These are phyloP conservation scores for Drosophila grimshawi DNA, from an alignment of 1,140 invertebrate genomes.

Conservation along the genomic window DNA sequence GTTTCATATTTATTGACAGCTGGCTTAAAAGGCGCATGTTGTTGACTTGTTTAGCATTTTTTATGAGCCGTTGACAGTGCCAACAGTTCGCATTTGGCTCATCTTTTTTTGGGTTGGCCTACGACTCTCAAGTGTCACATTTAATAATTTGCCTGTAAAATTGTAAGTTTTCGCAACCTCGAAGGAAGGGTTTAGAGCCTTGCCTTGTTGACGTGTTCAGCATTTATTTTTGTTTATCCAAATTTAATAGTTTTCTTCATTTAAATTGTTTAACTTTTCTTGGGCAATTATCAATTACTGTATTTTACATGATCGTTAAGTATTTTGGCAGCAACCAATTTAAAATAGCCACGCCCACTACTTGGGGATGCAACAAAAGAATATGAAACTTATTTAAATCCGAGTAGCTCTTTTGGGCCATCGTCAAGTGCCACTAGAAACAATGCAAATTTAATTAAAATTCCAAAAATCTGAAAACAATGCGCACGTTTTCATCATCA, in stretches of 20 bases:
- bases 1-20: slow-evolving; percentile 59
- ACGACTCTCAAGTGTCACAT: slow-evolving; percentile 47
- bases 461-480: slow-evolving; percentile 73
- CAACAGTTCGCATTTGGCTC: slow-evolving; percentile 19
- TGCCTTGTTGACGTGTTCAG: neutral
- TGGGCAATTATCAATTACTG: slow-evolving; percentile 21
- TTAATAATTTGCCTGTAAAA: slow-evolving; percentile 51
- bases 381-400: slow-evolving; percentile 67
- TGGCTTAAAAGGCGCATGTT: slow-evolving; percentile 52
- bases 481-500: slow-evolving; percentile 65
- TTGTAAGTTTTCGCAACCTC: slow-evolving; percentile 24
- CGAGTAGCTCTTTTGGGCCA: slow-evolving; percentile 33
- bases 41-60: slow-evolving; percentile 61
- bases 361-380: slow-evolving; percentile 36
- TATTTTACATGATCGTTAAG: slow-evolving; percentile 26
- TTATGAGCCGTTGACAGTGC: slow-evolving; percentile 51
- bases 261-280: neutral
- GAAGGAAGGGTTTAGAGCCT: slow-evolving; percentile 1
- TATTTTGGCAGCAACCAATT: slow-evolving; percentile 35
- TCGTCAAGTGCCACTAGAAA: slow-evolving; percentile 65
- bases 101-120: slow-evolving; percentile 3
- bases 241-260: neutral
- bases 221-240: neutral
- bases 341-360: slow-evolving; percentile 18
- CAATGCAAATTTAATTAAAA: slow-evolving; percentile 77